Conservation (phyloP, 1,140 invertebrate genomes). For the fruit fly (Drosophila melanogaster) region Release_6_plus_ISO1_MT NT_033777.3:25563501-25564000, state of each 20-base stretch:
- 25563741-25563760: constrained; percentile 20
- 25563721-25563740: constrained; percentile 21
- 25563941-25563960: constrained; percentile 28
- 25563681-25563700: constrained; percentile 37
- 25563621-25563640: constrained; percentile 33
- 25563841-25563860: constrained; percentile 39
- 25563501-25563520: constrained; percentile 4
- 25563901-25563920: constrained; percentile 43
- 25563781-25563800: constrained; percentile 53
- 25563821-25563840: constrained; percentile 10
- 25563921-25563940: constrained; percentile 58
- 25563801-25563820: constrained; percentile 25
- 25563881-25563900: constrained; percentile 45
- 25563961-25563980: constrained; percentile 5
- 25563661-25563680: constrained; percentile 25
- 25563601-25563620: constrained; percentile 34
- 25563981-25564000: constrained; percentile 36
- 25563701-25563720: constrained; percentile 60
- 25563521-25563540: constrained; percentile 10
- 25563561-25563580: constrained; percentile 8
- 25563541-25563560: constrained; percentile 21
- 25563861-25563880: constrained; percentile 29
- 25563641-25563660: constrained; percentile 32
- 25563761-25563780: constrained; percentile 45
- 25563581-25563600: constrained; percentile 9